Evolutionary conservation across 2,888 invertebrate genomes (phyloP).

Genomic region (Latrodectus elegans): DNA sequence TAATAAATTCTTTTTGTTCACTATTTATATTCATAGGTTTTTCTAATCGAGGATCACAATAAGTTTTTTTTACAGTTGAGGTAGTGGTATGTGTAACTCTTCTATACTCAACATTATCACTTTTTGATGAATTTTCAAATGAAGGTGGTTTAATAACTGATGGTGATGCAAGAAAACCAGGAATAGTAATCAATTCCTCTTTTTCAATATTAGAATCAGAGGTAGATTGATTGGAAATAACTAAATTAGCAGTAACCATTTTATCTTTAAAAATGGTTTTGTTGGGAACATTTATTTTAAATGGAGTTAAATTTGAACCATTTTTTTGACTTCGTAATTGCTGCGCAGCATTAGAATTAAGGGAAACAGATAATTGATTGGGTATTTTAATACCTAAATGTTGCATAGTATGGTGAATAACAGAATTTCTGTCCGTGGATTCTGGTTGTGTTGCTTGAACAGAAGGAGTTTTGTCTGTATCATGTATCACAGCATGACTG

Average conservation of each 20-base stretch:
- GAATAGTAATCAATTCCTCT: neutral
- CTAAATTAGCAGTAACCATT: slow-evolving; percentile 5
- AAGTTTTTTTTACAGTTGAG: slow-evolving; percentile 25
- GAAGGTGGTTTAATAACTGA: slow-evolving; percentile 9
- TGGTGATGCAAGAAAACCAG: slow-evolving; percentile 7
- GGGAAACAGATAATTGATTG: slow-evolving; percentile 23
- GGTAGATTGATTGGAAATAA: neutral
- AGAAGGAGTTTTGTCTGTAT: neutral
- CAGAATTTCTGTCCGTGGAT: slow-evolving; percentile 41
- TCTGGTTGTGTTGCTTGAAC: neutral
- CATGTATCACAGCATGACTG: neutral
- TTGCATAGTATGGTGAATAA: slow-evolving; percentile 57
- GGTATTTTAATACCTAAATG: slow-evolving; percentile 16
- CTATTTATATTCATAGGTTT: neutral
- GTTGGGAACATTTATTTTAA: slow-evolving; percentile 13
- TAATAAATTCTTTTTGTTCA: neutral
- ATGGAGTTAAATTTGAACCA: slow-evolving; percentile 6
- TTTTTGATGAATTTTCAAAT: slow-evolving; percentile 1
- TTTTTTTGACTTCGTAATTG: neutral
- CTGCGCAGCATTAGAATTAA: slow-evolving; percentile 15
- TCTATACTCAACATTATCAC: slow-evolving; percentile 8
- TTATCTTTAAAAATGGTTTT: neutral
- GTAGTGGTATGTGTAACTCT: neutral
- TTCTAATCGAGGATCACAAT: neutral
- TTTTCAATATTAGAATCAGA: neutral